Conservation (phyloP, 2,888 invertebrate genomes). For the Scaptodrosophila latifasciaeformis region DNA sequence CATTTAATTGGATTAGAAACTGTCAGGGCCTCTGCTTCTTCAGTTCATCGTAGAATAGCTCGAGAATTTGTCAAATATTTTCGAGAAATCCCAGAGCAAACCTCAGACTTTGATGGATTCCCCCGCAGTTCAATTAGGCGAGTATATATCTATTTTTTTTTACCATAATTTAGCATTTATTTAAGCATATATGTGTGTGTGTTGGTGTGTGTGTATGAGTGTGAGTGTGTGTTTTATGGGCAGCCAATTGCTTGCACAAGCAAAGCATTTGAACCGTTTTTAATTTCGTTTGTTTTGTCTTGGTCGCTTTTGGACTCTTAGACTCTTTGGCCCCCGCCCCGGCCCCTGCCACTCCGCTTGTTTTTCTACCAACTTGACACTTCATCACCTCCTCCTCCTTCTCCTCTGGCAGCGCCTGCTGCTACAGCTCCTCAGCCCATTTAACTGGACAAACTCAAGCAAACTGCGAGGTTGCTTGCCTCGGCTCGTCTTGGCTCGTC, state of each 20-base stretch:
- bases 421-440: background rate
- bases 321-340: conserved; percentile 26
- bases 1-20: no score
- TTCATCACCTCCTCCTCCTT: no score
- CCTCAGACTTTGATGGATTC: no score
- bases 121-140: no score
- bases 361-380: no score
- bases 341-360: background rate
- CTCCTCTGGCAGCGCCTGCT: no score
- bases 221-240: conserved; percentile 1
- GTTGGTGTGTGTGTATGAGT: background rate
- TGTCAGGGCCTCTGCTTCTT: no score
- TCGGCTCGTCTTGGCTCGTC: no score
- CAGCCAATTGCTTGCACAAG: conserved; percentile 55
- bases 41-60: no score
- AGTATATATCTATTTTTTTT: background rate
- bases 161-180: background rate
- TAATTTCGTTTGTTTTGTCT: conserved; percentile 61
- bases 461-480: background rate
- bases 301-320: conserved; percentile 42
- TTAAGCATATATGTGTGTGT: background rate
- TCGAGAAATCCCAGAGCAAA: no score
- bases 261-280: conserved; percentile 59
- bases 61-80: no score
- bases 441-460: background rate